Evolutionary conservation across 2,113 vertebrate genomes (phyloP).

Genomic region (Tychaedon coryphoeus): DNA sequence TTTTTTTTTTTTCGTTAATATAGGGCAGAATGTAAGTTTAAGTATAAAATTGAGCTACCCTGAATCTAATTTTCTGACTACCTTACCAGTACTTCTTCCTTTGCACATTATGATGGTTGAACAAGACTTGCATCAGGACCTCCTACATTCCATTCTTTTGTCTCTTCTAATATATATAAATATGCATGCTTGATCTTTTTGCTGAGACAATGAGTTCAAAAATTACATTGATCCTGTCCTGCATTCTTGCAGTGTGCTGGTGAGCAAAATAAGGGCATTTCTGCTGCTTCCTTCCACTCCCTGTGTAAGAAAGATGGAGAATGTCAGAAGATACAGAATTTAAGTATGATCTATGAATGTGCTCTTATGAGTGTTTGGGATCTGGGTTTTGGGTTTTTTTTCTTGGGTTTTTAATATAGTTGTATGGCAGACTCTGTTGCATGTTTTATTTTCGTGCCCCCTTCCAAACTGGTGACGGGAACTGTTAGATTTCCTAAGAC

Average conservation of each 20-base stretch:
- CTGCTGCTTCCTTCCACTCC: not conserved
- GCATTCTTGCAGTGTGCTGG: not conserved
- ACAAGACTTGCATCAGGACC: not conserved
- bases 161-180: not conserved
- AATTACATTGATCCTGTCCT: not conserved
- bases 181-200: not conserved
- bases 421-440: not conserved
- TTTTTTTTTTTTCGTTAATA: not conserved
- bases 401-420: not conserved
- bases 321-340: not conserved
- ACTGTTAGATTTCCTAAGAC: not conserved
- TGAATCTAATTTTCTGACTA: not conserved
- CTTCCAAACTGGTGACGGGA: not conserved
- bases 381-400: too few species aligned
- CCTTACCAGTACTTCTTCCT: not conserved
- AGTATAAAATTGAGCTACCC: not conserved
- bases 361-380: not conserved
- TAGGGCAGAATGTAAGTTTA: not conserved
- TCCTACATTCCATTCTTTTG: not conserved
- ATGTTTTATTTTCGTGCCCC: not conserved
- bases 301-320: not conserved
- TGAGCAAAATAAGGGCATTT: not conserved
- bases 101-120: not conserved
- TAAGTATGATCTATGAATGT: not conserved
- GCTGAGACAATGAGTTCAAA: not conserved